Evolutionary conservation across 2,797 vertebrate genomes (phyloP).

Genomic region (Anas capensis): DNA sequence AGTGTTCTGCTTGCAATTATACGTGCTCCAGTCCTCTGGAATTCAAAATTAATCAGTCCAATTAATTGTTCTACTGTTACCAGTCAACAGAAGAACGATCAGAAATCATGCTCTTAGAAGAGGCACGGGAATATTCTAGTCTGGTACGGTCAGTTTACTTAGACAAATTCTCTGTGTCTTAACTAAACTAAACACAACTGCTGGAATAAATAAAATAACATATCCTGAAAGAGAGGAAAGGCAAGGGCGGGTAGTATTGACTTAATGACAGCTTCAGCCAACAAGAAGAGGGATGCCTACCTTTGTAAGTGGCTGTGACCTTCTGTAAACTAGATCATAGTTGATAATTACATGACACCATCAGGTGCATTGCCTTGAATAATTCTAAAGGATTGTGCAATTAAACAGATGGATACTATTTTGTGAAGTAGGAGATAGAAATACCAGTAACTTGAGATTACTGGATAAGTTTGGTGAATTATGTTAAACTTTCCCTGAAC

Average conservation of each 20-base stretch:
- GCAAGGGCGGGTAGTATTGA: conserved; percentile 48
- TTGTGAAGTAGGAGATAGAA: background rate
- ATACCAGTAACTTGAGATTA: background rate
- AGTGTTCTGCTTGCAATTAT: background rate
- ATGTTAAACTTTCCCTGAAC: background rate
- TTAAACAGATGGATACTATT: background rate
- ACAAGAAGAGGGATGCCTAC: background rate
- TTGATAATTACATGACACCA: background rate
- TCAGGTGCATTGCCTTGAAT: background rate
- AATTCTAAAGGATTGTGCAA: background rate
- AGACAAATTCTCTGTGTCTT: conserved; percentile 36
- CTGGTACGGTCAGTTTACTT: conserved; percentile 14
- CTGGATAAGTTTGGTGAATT: background rate
- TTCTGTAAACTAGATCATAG: background rate
- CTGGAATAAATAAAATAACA: conserved; percentile 49
- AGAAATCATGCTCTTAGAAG: background rate
- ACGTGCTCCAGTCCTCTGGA: accelerated
- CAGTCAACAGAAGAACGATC: background rate
- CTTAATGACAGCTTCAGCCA: conserved; percentile 13
- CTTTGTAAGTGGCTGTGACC: conserved; percentile 1
- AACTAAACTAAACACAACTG: conserved; percentile 42
- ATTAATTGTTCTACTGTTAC: background rate
- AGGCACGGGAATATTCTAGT: conserved; percentile 7
- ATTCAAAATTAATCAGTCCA: background rate
- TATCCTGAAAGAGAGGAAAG: conserved; percentile 20